Percentiles rank a stretch among this genome's conserved stretches.
Conservation (phyloP, 2,113 vertebrate species). For the Sturnus vulgaris region DNA sequence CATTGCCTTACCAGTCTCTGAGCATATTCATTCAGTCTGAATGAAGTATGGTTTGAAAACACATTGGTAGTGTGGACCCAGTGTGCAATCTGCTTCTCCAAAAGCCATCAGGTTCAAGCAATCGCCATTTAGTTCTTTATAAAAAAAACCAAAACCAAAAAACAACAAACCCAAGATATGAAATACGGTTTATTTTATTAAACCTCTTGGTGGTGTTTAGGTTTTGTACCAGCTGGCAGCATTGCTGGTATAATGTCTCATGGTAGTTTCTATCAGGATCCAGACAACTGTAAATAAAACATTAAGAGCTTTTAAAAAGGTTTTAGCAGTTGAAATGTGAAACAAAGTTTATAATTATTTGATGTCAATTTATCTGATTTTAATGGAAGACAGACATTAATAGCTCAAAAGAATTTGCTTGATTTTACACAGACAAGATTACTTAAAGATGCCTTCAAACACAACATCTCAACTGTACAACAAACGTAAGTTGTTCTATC, state of each 20-base stretch:
- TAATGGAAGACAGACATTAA: neutral
- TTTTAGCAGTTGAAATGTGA: neutral
- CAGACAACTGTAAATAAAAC: constrained; percentile 34
- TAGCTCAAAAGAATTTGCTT: neutral
- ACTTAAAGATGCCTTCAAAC: neutral
- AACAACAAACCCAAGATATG: neutral
- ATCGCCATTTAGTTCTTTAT: neutral
- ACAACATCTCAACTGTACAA: neutral
- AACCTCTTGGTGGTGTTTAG: neutral
- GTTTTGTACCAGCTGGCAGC: neutral
- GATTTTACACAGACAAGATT: neutral
- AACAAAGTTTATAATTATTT: neutral
- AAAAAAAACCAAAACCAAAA: neutral
- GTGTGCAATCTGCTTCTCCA: neutral
- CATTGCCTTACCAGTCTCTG: rapidly evolving
- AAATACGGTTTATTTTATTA: constrained; percentile 9
- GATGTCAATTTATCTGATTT: neutral
- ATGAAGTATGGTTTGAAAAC: neutral
- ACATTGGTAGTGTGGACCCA: neutral
- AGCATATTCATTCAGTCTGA: neutral
- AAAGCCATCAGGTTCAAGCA: neutral
- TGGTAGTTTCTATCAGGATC: neutral
- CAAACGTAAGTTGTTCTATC: neutral
- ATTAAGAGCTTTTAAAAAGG: neutral
- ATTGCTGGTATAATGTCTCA: neutral